A percentile compares a stretch with the other conserved stretches of the same genome.
These are phyloP conservation scores for Lophotriccus pileatus DNA, from an alignment of 2,797 vertebrate genomes.

Conservation along the genomic window DNA sequence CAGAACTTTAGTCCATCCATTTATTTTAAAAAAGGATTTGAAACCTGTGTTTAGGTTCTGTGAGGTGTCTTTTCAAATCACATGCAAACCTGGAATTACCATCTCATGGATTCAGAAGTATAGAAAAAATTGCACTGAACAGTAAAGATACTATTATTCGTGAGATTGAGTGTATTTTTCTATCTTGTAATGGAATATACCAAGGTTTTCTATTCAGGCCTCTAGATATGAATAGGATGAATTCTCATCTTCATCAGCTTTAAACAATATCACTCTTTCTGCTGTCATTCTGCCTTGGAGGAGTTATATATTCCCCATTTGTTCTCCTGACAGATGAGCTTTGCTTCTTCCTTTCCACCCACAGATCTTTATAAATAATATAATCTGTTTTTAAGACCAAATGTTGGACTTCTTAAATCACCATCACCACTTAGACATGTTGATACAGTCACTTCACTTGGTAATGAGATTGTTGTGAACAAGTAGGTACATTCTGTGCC, in stretches of 20 bases:
- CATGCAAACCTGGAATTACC: neutral
- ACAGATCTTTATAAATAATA: constrained; percentile 58
- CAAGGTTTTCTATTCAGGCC: neutral
- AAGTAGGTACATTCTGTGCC: constrained; percentile 29
- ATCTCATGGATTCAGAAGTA: neutral
- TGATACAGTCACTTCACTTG: constrained; percentile 15
- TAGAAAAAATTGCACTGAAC: neutral
- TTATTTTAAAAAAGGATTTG: neutral
- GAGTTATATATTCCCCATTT: constrained; percentile 2
- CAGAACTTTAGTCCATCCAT: neutral
- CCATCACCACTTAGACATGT: neutral
- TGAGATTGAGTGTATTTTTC: neutral
- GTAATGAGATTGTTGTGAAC: neutral
- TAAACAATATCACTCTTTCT: constrained; percentile 10
- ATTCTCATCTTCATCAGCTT: constrained; percentile 21
- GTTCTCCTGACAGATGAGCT: constrained; percentile 47
- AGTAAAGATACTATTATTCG: neutral
- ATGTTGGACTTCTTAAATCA: constrained; percentile 36
- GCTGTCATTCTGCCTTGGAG: constrained; percentile 29
- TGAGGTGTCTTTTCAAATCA: neutral
- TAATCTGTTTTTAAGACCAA: constrained; percentile 56
- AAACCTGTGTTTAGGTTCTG: neutral
- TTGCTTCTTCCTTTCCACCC: constrained; percentile 52
- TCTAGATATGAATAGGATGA: neutral
- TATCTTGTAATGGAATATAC: neutral